phyloP scores from a whole-genome alignment of 2,113 vertebrate species.

The Todiramphus saurophagus region DNA sequence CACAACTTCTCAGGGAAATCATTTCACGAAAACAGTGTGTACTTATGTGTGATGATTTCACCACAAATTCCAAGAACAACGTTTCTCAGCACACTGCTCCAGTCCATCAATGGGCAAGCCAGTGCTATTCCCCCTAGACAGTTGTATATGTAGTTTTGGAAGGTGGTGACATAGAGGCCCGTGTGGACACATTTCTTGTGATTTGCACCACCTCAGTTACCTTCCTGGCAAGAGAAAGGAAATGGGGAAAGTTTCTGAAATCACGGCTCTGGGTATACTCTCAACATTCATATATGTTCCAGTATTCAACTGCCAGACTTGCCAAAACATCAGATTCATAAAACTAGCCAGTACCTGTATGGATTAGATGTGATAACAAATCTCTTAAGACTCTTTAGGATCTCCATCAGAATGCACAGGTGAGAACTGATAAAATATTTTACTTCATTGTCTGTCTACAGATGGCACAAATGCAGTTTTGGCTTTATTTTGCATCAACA shows the following conservation, averaged over 20 bases:
- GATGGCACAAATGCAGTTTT: background rate
- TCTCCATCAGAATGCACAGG: background rate
- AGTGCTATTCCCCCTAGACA: background rate
- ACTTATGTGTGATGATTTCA: background rate
- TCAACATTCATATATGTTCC: rapidly evolving
- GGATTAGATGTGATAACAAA: background rate
- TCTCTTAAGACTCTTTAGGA: background rate
- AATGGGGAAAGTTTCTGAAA: background rate
- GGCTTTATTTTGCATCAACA: background rate
- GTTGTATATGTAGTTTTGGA: rapidly evolving
- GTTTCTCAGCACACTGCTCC: background rate
- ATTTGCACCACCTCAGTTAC: background rate
- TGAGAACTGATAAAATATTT: background rate
- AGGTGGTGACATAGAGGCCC: background rate
- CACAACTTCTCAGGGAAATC: background rate
- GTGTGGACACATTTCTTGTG: background rate
- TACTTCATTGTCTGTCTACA: background rate
- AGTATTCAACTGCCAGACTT: background rate
- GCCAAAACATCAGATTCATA: background rate
- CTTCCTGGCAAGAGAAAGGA: background rate
- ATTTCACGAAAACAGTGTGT: background rate
- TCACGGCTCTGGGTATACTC: background rate
- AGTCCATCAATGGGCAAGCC: background rate
- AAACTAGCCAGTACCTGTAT: background rate
- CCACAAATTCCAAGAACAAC: background rate